phyloP scores from a whole-genome alignment of 35 echinoderm and acorn worm species.

The Nesometra sesokonis region DNA sequence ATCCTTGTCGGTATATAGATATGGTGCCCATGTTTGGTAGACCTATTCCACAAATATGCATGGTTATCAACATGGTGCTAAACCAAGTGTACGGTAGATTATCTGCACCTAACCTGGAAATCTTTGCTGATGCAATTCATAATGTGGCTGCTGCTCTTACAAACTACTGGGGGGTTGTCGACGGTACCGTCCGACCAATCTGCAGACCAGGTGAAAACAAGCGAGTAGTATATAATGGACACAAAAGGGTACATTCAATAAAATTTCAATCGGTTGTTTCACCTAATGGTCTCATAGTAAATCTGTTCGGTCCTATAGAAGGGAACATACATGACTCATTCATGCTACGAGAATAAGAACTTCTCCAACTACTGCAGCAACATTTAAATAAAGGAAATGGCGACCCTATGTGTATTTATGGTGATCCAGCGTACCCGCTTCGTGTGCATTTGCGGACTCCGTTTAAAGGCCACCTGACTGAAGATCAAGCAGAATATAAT shows the following conservation, averaged over 20 bases:
- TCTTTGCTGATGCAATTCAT: not conserved
- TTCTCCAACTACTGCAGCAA: not conserved
- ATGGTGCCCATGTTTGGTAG: too few relatives aligned
- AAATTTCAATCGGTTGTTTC: constrained; percentile 7
- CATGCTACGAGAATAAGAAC: not conserved
- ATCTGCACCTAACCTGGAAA: not conserved
- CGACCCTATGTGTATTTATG: constrained; percentile 3
- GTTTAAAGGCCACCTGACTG: not conserved
- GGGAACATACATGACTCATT: constrained; percentile 14
- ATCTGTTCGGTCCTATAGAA: constrained; percentile 20
- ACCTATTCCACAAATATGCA: too few relatives aligned
- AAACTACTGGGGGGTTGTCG: constrained; percentile 18
- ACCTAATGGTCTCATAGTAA: constrained; percentile 15
- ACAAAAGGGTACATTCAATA: not conserved
- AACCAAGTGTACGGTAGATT: not conserved
- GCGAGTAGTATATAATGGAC: not conserved
- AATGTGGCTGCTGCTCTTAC: too few relatives aligned
- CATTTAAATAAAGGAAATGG: not conserved
- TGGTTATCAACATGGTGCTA: too few relatives aligned
- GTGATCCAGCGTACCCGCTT: constrained; percentile 35
- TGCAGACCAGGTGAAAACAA: constrained; percentile 2
- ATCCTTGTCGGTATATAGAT: too few relatives aligned
- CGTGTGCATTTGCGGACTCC: constrained; percentile 10
- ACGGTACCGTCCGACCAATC: constrained; percentile 8
- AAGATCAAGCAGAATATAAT: not conserved